Evolutionary conservation across 2,888 invertebrate genomes (phyloP).

Genomic region (Drosophila lacicola): DNA sequence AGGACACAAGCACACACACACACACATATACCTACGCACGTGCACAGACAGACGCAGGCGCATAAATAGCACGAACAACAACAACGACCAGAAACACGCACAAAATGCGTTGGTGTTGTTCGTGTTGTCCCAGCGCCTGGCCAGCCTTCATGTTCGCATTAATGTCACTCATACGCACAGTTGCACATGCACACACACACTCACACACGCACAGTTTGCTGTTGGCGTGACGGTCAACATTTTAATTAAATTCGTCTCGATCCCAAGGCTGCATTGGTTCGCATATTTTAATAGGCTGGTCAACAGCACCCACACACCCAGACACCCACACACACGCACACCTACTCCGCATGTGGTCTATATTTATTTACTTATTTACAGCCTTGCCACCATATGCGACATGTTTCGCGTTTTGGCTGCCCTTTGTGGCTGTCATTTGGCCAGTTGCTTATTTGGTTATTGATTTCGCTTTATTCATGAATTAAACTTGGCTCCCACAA

Average conservation of each 20-base stretch:
- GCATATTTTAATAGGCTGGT: constrained; percentile 61
- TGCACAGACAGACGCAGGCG: constrained; percentile 69
- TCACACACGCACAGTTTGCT: constrained; percentile 17
- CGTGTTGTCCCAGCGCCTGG: constrained; percentile 40
- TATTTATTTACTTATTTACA: constrained; percentile 78
- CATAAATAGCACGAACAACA: constrained; percentile 72
- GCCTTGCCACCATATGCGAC: constrained; percentile 64
- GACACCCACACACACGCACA: constrained; percentile 5
- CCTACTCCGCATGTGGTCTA: constrained; percentile 54
- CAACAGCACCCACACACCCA: constrained; percentile 6
- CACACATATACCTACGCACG: constrained; percentile 21
- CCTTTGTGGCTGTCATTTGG: constrained; percentile 64
- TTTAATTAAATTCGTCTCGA: constrained; percentile 73
- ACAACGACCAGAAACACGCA: constrained; percentile 34
- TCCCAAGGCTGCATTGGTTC: constrained; percentile 42
- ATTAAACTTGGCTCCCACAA: constrained; percentile 36
- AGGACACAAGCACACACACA: constrained; percentile 23
- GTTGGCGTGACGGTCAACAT: constrained; percentile 68
- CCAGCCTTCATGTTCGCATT: constrained; percentile 70
- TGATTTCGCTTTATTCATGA: constrained; percentile 66
- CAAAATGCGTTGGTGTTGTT: constrained; percentile 54
- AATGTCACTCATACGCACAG: constrained; percentile 81
- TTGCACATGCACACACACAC: constrained; percentile 68
- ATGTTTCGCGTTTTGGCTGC: constrained; percentile 62
- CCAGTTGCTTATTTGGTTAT: constrained; percentile 44